Percentiles rank a stretch among this genome's conserved stretches.
These are phyloP conservation scores for Arnoldichthys spilopterus DNA, from an alignment of 2,797 vertebrate species.

Conservation along the genomic window DNA sequence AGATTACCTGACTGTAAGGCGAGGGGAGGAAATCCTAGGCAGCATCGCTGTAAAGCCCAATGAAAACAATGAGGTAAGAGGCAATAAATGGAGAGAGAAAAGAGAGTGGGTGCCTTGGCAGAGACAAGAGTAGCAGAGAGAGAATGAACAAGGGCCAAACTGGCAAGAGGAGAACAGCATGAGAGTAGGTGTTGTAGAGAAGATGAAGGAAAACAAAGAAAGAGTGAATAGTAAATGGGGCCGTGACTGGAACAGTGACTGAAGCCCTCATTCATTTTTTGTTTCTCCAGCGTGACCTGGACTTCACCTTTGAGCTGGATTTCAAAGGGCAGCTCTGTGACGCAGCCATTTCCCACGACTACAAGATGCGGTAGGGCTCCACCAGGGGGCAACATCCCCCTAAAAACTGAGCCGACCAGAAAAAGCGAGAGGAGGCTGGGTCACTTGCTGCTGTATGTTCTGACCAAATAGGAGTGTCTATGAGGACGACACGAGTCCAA, in stretches of 20 bases:
- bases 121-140: constrained; percentile 1
- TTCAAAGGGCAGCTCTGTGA: constrained; percentile 99
- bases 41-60: constrained; percentile 94
- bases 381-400: constrained; percentile 12
- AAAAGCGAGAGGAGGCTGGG: constrained; percentile 44
- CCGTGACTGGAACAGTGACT: neutral
- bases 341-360: constrained; percentile 95
- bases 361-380: constrained; percentile 91
- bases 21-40: constrained; percentile 95
- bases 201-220: neutral
- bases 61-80: constrained; percentile 93
- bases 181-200: neutral
- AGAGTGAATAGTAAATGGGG: neutral
- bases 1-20: constrained; percentile 94
- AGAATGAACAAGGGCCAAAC: neutral
- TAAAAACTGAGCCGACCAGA: constrained; percentile 43
- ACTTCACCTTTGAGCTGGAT: constrained; percentile 96
- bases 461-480: constrained; percentile 40
- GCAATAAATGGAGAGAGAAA: neutral
- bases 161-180: constrained; percentile 3
- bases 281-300: constrained; percentile 88
- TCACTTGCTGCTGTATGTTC: constrained; percentile 35
- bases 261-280: neutral
- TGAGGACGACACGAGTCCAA: constrained; percentile 35
- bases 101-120: constrained; percentile 2